These are phyloP conservation scores for Lucilia cuprina DNA, from an alignment of 1,140 invertebrate genomes.

Conservation along the genomic window DNA sequence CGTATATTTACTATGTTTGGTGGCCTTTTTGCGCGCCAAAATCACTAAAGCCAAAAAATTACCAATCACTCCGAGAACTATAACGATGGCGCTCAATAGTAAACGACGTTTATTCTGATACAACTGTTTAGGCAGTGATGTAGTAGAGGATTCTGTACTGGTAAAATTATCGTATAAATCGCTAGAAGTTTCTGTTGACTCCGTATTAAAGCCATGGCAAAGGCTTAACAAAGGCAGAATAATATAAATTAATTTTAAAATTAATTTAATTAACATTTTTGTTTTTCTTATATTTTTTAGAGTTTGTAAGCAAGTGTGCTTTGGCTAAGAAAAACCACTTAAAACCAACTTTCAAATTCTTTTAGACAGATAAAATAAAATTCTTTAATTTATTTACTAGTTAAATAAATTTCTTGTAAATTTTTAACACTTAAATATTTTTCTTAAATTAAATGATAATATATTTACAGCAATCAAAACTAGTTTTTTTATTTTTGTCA, in stretches of 20 bases:
- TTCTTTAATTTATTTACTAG: neutral
- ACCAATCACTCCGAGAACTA: conserved; percentile 55
- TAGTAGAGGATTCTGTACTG: neutral
- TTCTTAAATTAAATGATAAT: neutral
- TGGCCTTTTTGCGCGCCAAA: conserved; percentile 65
- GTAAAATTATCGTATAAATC: neutral
- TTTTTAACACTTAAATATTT: neutral
- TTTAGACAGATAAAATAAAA: neutral
- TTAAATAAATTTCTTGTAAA: neutral
- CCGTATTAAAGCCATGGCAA: conserved; percentile 25
- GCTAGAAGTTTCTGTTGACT: neutral
- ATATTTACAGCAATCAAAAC: neutral
- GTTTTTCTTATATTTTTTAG: neutral
- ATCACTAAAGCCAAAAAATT: conserved; percentile 57
- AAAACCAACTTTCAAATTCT: neutral
- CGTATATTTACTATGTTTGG: conserved; percentile 79
- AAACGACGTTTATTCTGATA: conserved; percentile 48
- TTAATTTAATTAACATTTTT: conserved; percentile 2
- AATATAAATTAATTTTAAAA: neutral
- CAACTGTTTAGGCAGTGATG: conserved; percentile 34
- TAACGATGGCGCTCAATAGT: conserved; percentile 45
- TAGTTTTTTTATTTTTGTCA: neutral
- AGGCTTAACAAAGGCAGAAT: neutral
- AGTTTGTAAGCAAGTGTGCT: too few species aligned
- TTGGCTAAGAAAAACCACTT: neutral